Evolutionary conservation across 2,888 invertebrate genomes (phyloP), one percentile per base, ranked within the genome.

Genomic region (Melanostoma mellinum): DNA sequence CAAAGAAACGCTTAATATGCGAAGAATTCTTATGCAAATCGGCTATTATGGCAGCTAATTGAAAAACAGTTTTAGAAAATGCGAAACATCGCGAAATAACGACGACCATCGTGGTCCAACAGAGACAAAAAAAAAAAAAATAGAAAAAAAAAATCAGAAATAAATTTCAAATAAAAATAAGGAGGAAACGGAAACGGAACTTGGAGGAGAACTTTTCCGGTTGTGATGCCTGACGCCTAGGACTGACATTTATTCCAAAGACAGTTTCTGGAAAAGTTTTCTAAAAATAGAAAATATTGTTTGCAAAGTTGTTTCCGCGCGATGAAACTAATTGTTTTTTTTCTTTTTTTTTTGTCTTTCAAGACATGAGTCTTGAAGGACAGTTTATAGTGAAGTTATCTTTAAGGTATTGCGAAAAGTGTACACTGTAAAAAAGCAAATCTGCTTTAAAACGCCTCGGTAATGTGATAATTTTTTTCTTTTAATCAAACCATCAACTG

Each of bases 11-110:
- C 74, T 84, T 84, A 74, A 79, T 79, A 84, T 84, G 84, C 84
- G 60, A 74, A 67, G 79, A 84, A 84, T 84, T 84, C 84, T 84
- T 84, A 84, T 84, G 84, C 84, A 84, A 84, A 84, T 84, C 84
- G 84, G 65, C 79, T 84, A 79, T 84, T 84, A 84, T 84, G 84
- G 84, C 79, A 74, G 84, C 84, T 84, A 84, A 84, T 84, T 84
- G 84, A 84, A 84, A 84, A 84, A 79, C 84, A 71, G 84, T 84
- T 84, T 84, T 78, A 67, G 84, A 75, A 84, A 78, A 84, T 82
- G 77, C 82, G 73, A 82, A 82, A 78, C 82, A 78, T 77, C 73
- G 77, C 58, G 73, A 63, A 63, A 58, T 52, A 58, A 80, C 58
- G 73, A 44, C 35, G 10, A 10, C 32, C 46, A 38, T 35, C 42